Conservation (phyloP, 2,797 vertebrate genomes). For the Halcyon chelicuti region DNA sequence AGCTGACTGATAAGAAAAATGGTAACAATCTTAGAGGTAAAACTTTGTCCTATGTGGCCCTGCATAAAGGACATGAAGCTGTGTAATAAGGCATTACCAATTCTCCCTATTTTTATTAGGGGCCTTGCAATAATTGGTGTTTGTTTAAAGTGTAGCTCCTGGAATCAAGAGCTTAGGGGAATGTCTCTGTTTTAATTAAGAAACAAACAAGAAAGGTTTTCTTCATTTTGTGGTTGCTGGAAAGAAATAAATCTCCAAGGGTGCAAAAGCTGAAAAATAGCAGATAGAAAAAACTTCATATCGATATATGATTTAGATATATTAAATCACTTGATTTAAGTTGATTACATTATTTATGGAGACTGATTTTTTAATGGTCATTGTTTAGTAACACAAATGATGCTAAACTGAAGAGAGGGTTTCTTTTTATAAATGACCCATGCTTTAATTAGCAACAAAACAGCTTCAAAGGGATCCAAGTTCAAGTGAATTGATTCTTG, state of each 20-base stretch:
- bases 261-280: neutral
- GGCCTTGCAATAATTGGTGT: neutral
- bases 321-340: neutral
- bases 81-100: neutral
- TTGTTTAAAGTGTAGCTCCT: neutral
- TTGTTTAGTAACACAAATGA: neutral
- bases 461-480: neutral
- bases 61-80: neutral
- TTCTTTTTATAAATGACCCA: neutral
- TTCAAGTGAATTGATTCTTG: neutral
- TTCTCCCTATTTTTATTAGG: conserved; percentile 2
- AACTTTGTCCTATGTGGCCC: conserved; percentile 12
- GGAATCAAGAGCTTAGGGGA: neutral
- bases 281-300: neutral
- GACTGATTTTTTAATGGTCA: neutral
- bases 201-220: conserved; percentile 13
- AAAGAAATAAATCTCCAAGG: neutral
- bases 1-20: conserved; percentile 48
- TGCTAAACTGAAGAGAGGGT: neutral
- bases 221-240: neutral
- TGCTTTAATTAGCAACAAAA: neutral
- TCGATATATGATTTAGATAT: neutral
- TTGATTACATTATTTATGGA: neutral
- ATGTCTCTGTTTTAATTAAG: conserved; percentile 25
- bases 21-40: neutral